These are phyloP conservation scores for Natrix natrix DNA, from an alignment of 2,797 vertebrate genomes.

Conservation along the genomic window DNA sequence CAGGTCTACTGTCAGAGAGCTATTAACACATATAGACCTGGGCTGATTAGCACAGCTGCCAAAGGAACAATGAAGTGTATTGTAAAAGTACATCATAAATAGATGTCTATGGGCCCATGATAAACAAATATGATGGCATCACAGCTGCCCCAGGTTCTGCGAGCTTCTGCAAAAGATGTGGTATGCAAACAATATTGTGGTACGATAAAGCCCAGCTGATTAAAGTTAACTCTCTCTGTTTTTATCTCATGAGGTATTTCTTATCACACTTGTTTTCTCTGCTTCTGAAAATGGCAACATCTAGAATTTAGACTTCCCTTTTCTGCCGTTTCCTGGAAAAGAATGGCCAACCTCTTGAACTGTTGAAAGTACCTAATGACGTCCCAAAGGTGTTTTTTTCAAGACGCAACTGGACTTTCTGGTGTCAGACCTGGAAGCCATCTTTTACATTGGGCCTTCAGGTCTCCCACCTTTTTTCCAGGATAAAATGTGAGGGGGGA, in stretches of 20 bases:
- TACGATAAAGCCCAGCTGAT: neutral
- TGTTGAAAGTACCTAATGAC: neutral
- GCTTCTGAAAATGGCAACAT: neutral
- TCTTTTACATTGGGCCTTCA: too few relatives aligned
- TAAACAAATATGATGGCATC: neutral
- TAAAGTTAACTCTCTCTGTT: neutral
- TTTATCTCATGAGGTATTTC: neutral
- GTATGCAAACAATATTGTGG: neutral
- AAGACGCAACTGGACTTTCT: too few relatives aligned
- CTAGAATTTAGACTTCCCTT: slow-evolving; percentile 4
- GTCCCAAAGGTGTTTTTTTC: too few relatives aligned
- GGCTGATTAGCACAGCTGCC: neutral
- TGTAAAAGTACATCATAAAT: neutral
- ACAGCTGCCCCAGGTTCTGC: neutral
- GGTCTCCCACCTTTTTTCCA: too few relatives aligned
- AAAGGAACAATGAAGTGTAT: neutral
- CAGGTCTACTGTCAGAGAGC: neutral
- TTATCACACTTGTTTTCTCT: neutral
- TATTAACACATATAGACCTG: neutral
- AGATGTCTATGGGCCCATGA: neutral
- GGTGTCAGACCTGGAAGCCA: too few relatives aligned
- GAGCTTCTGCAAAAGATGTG: neutral
- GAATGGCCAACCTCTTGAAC: neutral
- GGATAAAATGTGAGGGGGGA: too few relatives aligned
- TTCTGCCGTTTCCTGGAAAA: neutral